Evolutionary conservation across 30 jellyfish, hydroid and myxozoan genomes (phyloP), one percentile per base, ranked within the genome.

Genomic region (Morbakka virulenta): DNA sequence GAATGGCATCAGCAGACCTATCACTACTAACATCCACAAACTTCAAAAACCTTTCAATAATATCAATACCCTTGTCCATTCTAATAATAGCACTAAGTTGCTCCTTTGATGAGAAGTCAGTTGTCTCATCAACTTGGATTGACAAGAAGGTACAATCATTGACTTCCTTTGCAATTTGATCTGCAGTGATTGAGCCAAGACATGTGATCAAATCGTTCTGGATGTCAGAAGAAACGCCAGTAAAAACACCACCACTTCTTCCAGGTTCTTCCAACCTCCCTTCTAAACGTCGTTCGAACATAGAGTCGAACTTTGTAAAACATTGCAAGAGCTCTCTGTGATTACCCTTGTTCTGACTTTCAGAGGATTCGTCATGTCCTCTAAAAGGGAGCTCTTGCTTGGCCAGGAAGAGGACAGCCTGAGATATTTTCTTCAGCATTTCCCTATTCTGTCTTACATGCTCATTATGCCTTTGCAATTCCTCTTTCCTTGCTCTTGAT

Each of bases 211-310:
- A 72, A 76, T 76, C 89, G 32, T 64, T 78, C 29, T 78, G 75
- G 17, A 66, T 64, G 14, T 78, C 89, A 14, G 89, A 72, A 32
- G 89, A 78, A 21, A 65, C 82, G 64, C 89, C 89, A 14, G 89
- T 78, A 36, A 63, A 78, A 33, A 41, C 57, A 41, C 57, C 57
- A 41, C 17, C 13, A 4, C 13, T 17, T 4, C 17, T 4, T 9
- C 13, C 89, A 20, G 24, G 27, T 32, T 78, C 50, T 22, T 31
- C 89, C 14, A 33, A 32, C 74, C 49, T n/a, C n/a, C 73, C 83
- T 25, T 78, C 82, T 22, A 65, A 48, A 3, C 90, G 71, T 3
- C 82, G 82, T 36, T 78, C 82, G 41, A 62, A 78, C 33, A 78
- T 82, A 12, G 89, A 78, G 35, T 64, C 73, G 50, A 79, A 53